Conservation (phyloP, 2,113 vertebrate genomes). For the Gallinago undulata region DNA sequence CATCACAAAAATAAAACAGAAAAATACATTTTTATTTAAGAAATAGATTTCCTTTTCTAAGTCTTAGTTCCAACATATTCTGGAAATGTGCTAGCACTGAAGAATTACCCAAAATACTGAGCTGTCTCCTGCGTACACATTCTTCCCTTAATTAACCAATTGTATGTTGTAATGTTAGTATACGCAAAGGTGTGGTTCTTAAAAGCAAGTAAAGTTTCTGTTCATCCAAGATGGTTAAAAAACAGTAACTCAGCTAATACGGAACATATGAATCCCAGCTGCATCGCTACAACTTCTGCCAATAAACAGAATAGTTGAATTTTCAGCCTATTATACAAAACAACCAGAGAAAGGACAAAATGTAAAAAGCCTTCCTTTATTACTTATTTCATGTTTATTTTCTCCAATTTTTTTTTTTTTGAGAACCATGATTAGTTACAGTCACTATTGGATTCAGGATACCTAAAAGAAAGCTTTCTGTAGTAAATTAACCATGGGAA, state of each 20-base stretch:
- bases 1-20: background rate
- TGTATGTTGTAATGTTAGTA: background rate
- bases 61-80: background rate
- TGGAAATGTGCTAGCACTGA: background rate
- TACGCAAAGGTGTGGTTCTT: background rate
- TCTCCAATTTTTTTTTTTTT: background rate
- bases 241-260: slow-evolving; percentile 1
- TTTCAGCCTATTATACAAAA: background rate
- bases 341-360: background rate
- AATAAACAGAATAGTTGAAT: slow-evolving; percentile 5
- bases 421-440: background rate
- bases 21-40: background rate
- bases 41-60: background rate
- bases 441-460: background rate
- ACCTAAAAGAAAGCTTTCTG: background rate
- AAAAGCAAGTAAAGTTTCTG: slow-evolving; percentile 28
- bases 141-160: background rate
- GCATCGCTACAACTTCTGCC: background rate
- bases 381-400: background rate
- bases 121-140: background rate
- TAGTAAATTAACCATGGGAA: background rate
- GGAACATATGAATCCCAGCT: slow-evolving; percentile 34
- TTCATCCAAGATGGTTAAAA: slow-evolving; percentile 29
- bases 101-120: background rate
- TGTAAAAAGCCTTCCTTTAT: background rate